Conservation (phyloP, 2,888 invertebrate genomes). For the Cistogaster globosa region DNA sequence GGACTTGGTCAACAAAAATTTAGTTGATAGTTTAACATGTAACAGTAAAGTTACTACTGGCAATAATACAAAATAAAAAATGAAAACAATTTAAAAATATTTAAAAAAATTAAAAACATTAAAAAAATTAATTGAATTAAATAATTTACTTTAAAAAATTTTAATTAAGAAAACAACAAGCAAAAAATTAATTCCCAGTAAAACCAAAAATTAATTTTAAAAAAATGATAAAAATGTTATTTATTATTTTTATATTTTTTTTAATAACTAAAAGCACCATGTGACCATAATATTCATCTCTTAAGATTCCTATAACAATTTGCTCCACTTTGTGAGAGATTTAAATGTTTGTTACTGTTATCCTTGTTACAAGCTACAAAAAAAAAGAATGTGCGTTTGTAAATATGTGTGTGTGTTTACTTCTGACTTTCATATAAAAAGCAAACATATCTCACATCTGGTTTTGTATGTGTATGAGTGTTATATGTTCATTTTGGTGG, state of each 20-base stretch:
- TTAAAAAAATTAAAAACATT: not conserved
- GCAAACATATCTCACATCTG: not conserved
- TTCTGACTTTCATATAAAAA: too few species aligned
- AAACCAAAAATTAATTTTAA: slow-evolving; percentile 1
- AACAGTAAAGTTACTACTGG: slow-evolving; percentile 59
- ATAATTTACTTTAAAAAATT: not conserved
- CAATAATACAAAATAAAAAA: not conserved
- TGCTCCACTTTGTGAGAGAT: slow-evolving; percentile 55
- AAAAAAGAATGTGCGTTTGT: not conserved
- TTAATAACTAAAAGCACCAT: not conserved
- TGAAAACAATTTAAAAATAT: not conserved
- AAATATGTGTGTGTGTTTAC: not conserved
- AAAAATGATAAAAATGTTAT: not conserved
- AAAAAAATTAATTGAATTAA: not conserved
- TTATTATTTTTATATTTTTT: not conserved
- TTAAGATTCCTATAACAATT: slow-evolving; percentile 39
- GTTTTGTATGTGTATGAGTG: not conserved
- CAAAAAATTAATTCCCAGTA: not conserved
- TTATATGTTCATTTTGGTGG: slow-evolving; percentile 17
- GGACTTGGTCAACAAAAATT: slow-evolving; percentile 71
- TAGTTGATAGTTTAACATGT: slow-evolving; percentile 69
- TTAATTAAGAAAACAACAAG: not conserved
- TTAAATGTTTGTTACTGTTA: slow-evolving; percentile 12
- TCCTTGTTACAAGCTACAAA: slow-evolving; percentile 26
- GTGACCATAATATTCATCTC: slow-evolving; percentile 38